These are phyloP conservation scores for Saguinus midas DNA, from an alignment of 2,113 vertebrate genomes.

Conservation along the genomic window DNA sequence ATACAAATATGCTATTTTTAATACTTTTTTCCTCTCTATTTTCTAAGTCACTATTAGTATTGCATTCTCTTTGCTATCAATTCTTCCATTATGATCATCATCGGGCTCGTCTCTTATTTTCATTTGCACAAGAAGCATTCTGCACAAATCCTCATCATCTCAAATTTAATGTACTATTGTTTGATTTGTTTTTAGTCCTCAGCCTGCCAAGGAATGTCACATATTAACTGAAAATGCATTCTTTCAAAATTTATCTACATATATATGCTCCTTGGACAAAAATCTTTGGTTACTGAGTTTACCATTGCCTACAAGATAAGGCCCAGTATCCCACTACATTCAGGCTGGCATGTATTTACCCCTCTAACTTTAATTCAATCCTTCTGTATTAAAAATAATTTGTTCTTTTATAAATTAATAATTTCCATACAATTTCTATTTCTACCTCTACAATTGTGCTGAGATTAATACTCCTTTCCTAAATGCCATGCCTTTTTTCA, in stretches of 20 bases:
- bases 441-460: not conserved
- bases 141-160: not conserved
- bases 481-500: not conserved
- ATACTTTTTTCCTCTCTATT: not conserved
- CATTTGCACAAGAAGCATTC: not conserved
- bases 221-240: not conserved
- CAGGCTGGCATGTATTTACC: not conserved
- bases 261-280: not conserved
- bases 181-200: not conserved
- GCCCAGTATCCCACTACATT: not conserved
- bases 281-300: not conserved
- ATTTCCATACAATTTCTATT: not conserved
- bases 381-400: not conserved
- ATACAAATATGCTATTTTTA: not conserved
- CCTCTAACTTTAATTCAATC: not conserved
- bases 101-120: not conserved
- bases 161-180: not conserved
- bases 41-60: not conserved
- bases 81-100: not conserved
- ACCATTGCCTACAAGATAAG: not conserved
- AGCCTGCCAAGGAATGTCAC: not conserved
- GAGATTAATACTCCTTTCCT: not conserved
- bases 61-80: not conserved
- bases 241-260: not conserved
- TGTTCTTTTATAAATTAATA: not conserved